Conservation (phyloP, 2,797 vertebrate genomes). For the Tragelaphus oryx region DNA sequence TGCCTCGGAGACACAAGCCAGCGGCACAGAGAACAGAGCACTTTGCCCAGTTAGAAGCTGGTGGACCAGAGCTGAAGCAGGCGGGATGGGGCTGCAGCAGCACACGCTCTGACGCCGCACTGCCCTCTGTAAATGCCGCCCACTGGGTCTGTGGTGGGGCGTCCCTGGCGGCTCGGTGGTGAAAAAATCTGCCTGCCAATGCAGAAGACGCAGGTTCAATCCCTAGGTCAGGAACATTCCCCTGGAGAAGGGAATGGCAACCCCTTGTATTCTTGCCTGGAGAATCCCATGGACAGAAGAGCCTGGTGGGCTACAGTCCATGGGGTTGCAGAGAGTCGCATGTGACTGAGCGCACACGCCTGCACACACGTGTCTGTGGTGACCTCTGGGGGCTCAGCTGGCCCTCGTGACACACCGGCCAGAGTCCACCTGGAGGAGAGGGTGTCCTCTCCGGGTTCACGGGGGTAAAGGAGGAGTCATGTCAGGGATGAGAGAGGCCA, state of each 20-base stretch:
- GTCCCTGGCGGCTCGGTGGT: not conserved
- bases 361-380: not conserved
- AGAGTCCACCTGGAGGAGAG: not conserved
- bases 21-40: not conserved
- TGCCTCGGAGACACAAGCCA: not conserved
- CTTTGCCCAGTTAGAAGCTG: not conserved
- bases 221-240: not conserved
- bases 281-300: not conserved
- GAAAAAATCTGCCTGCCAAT: not conserved
- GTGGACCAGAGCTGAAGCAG: too few relatives aligned
- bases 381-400: not conserved
- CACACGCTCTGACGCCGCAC: fast-evolving
- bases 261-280: not conserved
- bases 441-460: not conserved
- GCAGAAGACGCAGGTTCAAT: not conserved
- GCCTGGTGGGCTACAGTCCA: not conserved
- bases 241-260: not conserved
- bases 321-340: not conserved
- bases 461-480: fast-evolving
- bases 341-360: not conserved
- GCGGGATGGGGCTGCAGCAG: not conserved
- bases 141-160: fast-evolving
- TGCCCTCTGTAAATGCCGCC: not conserved
- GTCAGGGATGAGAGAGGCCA: fast-evolving
- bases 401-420: not conserved